Percentiles rank a stretch among this genome's conserved stretches.
phyloP scores from a whole-genome alignment of 2,113 vertebrate species.

The Phasianus colchicus region DNA sequence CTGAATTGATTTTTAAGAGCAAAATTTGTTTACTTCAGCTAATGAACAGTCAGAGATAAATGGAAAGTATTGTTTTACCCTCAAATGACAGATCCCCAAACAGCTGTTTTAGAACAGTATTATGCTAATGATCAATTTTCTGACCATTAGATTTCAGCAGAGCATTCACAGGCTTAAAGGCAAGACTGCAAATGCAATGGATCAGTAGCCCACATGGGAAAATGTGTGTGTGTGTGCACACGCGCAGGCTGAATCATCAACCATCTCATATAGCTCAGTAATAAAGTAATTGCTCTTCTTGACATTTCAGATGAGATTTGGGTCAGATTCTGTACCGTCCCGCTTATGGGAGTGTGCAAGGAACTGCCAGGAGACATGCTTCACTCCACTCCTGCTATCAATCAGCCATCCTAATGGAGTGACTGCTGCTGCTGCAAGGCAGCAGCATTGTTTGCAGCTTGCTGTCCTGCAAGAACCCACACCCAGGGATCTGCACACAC shows the following conservation, averaged over 20 bases:
- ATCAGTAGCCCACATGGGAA: neutral
- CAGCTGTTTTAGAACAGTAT: neutral
- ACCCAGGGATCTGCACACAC: neutral
- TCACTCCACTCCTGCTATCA: accelerated
- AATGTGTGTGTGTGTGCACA: accelerated
- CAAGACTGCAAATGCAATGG: neutral
- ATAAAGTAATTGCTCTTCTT: slow-evolving; percentile 26
- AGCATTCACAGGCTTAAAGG: neutral
- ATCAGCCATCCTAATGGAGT: neutral
- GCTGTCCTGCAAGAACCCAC: neutral
- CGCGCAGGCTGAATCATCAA: neutral
- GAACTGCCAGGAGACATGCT: too few species aligned
- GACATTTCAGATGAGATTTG: slow-evolving; percentile 1
- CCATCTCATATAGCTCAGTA: neutral
- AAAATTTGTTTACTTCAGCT: neutral
- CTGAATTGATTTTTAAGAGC: neutral
- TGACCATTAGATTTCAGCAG: neutral
- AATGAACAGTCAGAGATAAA: neutral
- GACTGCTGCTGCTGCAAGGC: neutral
- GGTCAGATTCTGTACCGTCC: neutral
- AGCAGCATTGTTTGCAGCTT: accelerated
- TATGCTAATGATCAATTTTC: neutral
- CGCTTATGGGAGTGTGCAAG: too few species aligned
- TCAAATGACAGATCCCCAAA: neutral
- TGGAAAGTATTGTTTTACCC: neutral